Base-by-base conservation (phyloP, 2,113 vertebrate genomes). In the Candoia aspera region DNA sequence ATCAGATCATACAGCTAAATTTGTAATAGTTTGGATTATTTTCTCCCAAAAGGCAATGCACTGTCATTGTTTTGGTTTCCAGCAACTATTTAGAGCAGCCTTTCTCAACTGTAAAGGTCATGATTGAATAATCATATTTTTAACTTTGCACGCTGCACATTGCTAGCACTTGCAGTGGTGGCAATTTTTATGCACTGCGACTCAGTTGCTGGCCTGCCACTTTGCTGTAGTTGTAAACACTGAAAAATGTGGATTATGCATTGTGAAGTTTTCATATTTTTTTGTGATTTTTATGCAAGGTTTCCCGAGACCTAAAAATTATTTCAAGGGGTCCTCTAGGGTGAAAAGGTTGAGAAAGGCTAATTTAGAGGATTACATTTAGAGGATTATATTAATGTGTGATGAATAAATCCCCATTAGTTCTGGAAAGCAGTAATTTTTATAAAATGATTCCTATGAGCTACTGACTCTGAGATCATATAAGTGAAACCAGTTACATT, bases 1-100 rank as follows among this genome's bases (percentile, higher is more conserved):
- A 88, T 46, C 83, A 90, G 57, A 84, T 46, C 92, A 26, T 12
- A 85, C 9, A 87, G 64, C 37, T 26, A 13, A 79, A 59, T 59
- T 88, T 0, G 46, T 37, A 91, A 86, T 4, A 94, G 92, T 49
- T 92, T 64, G 11, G 11, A 93, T 42, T 59, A 23, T 89, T 92
- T 91, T 84, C 11, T n/a, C 57, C 90, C 88, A 60, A 84, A 84
- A 46, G 8, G 88, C 94, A 93, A 90, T 53, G 29, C 57, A 92
- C 26, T 91, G 88, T 93, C 90, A 91, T 88, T 53, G 92, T 93
- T 95, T 95, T 84, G 88, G 26, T 33, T 90, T 88, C 73, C 4
- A 17, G 87, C 92, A 94, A 84, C 57, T 90, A 85, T 93, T 94
- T 42, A 49, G 46, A 49, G 49, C 49, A 49, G 49, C 49, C 49